Evolutionary conservation across 2,113 vertebrate species (phyloP).

Genomic region (Terrapene triunguis): DNA sequence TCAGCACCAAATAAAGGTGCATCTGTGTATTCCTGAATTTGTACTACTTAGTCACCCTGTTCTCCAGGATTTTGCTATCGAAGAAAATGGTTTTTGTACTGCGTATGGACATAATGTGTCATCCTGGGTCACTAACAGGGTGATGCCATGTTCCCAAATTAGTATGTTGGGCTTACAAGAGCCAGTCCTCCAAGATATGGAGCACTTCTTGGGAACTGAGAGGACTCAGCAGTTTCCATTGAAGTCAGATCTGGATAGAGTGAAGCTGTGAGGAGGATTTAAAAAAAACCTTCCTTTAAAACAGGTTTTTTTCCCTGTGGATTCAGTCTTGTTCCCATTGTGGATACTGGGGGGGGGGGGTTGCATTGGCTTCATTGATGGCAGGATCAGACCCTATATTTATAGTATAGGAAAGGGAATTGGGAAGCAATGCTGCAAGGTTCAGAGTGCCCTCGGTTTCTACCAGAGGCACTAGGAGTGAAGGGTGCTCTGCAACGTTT

Average conservation of each 20-base stretch:
- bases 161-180: neutral
- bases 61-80: neutral
- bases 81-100: neutral
- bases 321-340: neutral
- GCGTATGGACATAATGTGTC: neutral
- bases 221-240: rapidly evolving
- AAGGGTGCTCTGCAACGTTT: neutral
- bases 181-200: neutral
- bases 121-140: neutral
- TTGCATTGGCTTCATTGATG: neutral
- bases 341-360: neutral
- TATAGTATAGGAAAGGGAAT: rapidly evolving
- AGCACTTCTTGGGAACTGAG: rapidly evolving
- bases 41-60: neutral
- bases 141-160: neutral
- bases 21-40: neutral
- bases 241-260: neutral
- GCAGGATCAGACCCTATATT: neutral
- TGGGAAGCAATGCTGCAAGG: rapidly evolving
- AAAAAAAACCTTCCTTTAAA: neutral
- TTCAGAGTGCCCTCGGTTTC: neutral
- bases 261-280: rapidly evolving
- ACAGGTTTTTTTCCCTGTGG: neutral
- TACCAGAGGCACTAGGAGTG: neutral
- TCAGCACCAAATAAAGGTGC: neutral